A percentile compares a stretch with the other conserved stretches of the same genome.
Conservation (phyloP, 53 echinoderm and acorn worm species). For the Temnopleurus reevesii region DNA sequence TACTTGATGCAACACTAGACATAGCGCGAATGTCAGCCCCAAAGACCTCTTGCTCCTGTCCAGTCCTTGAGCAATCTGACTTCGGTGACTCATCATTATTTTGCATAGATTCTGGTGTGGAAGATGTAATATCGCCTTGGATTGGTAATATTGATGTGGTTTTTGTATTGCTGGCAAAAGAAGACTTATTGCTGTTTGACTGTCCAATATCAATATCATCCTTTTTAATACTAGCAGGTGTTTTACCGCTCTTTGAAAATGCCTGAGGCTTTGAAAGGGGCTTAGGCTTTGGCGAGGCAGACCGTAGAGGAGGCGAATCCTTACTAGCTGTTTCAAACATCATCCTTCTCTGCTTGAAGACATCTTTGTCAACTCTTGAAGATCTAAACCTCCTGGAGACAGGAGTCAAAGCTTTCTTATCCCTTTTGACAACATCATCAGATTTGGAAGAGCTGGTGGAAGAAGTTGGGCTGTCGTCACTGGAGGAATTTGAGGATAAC, state of each 20-base stretch:
- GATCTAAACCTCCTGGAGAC: conserved; percentile 54
- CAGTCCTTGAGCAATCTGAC: neutral
- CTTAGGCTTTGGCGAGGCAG: conserved; percentile 29
- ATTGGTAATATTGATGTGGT: neutral
- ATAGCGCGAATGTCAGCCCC: conserved; percentile 49
- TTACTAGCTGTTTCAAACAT: conserved; percentile 57
- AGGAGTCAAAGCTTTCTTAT: conserved; percentile 25
- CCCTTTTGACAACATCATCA: conserved; percentile 35
- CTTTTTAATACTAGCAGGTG: neutral
- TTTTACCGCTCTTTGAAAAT: neutral
- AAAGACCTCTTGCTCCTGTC: conserved; percentile 46
- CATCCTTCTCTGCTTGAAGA: conserved; percentile 56
- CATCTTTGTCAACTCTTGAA: conserved; percentile 58
- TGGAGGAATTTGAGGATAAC: conserved; percentile 15
- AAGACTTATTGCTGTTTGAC: conserved; percentile 28
- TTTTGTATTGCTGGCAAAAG: neutral
- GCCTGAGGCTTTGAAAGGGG: neutral
- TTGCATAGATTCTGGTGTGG: conserved; percentile 6
- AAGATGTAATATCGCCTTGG: neutral
- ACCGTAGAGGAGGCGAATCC: conserved; percentile 7
- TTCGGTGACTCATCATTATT: neutral
- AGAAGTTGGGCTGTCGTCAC: neutral
- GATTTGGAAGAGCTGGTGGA: neutral
- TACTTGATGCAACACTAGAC: conserved; percentile 58
- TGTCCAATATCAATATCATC: neutral